Conservation (phyloP, 2,888 invertebrate species). For the Eupelmus urozonus region DNA sequence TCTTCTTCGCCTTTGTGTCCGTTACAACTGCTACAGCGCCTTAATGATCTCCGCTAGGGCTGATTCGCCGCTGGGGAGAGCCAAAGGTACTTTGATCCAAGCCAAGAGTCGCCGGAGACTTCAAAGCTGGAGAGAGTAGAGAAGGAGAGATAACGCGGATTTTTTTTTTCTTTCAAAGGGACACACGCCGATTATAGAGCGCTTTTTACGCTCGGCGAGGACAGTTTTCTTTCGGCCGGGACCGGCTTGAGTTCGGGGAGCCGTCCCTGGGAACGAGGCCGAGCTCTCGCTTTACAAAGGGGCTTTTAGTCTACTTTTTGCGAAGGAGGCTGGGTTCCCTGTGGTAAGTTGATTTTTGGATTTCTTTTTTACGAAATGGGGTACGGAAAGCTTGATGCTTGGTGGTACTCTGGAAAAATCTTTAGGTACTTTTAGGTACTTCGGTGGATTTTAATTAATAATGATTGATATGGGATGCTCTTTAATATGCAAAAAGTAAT, state of each 20-base stretch:
- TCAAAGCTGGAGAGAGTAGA: conserved; percentile 28
- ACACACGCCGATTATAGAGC: conserved; percentile 32
- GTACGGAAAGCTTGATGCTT: not conserved
- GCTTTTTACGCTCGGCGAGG: conserved; percentile 13
- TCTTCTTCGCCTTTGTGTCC: not conserved
- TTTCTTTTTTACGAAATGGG: not conserved
- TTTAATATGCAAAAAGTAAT: too few relatives aligned
- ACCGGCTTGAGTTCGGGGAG: not conserved
- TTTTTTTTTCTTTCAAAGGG: conserved; percentile 2
- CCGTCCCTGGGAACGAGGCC: not conserved
- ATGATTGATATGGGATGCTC: too few relatives aligned
- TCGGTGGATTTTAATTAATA: too few relatives aligned
- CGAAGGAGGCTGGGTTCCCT: not conserved
- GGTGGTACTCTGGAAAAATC: not conserved
- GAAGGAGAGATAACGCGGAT: conserved; percentile 3
- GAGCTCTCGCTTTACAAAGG: conserved; percentile 4
- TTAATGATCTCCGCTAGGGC: conserved; percentile 33
- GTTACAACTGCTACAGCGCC: not conserved
- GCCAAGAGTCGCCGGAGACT: conserved; percentile 27
- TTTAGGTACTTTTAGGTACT: too few relatives aligned
- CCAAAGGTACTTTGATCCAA: conserved; percentile 42
- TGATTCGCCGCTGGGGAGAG: not conserved
- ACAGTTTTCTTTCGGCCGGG: conserved; percentile 9
- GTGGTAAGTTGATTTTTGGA: not conserved
- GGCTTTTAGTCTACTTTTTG: conserved; percentile 14